Evolutionary conservation across 2,888 invertebrate genomes (phyloP).

Genomic region (Drosophila limbata): DNA sequence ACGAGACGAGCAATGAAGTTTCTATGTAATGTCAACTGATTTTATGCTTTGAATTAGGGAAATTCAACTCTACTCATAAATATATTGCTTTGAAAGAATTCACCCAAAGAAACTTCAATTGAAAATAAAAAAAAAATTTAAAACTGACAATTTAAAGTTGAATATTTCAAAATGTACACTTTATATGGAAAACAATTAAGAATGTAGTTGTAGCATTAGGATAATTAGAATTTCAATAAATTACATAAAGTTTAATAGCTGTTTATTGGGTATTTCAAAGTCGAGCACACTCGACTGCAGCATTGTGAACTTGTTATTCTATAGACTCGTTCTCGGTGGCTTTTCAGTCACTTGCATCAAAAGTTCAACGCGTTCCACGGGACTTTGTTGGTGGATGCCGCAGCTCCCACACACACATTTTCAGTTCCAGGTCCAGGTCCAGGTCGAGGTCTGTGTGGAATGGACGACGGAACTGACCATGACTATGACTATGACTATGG

Average conservation of each 20-base stretch:
- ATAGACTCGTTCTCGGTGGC: slow-evolving; percentile 39
- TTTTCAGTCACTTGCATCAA: slow-evolving; percentile 69
- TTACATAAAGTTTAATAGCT: background rate
- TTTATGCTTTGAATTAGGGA: no score
- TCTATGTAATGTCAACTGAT: no score
- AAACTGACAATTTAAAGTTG: no score
- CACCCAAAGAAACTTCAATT: no score
- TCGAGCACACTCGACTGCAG: background rate
- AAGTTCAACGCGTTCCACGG: slow-evolving; percentile 67
- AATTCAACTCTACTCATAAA: no score
- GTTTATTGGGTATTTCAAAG: background rate
- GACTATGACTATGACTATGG: background rate
- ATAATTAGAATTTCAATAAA: no score
- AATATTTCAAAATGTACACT: no score
- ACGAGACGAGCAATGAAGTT: no score
- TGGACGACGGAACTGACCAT: slow-evolving; percentile 3
- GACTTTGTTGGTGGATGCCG: slow-evolving; percentile 33
- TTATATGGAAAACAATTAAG: no score
- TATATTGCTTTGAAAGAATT: no score
- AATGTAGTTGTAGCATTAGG: no score
- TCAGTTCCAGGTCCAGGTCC: background rate
- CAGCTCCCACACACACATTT: background rate
- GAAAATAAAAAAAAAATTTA: no score
- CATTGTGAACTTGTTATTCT: background rate
- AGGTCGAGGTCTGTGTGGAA: slow-evolving; percentile 1